phyloP scores from a whole-genome alignment of 2,797 vertebrate species.

The Hirundo rustica region DNA sequence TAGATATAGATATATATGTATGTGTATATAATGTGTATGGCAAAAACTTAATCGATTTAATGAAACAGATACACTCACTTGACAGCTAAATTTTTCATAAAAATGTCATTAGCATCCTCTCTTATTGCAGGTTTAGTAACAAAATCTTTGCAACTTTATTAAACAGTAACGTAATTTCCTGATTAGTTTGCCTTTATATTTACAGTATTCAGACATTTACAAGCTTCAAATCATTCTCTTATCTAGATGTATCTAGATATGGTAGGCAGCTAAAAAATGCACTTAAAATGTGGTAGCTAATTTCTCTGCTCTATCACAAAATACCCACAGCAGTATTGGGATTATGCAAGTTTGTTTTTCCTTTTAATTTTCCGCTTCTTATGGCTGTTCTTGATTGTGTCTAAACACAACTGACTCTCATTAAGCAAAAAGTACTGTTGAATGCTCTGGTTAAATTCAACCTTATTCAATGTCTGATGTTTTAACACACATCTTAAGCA shows the following conservation, averaged over 20 bases:
- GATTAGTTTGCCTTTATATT: not conserved
- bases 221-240: not conserved
- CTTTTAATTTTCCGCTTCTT: not conserved
- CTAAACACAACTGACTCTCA: not conserved
- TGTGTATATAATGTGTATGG: not conserved
- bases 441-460: not conserved
- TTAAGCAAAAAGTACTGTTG: not conserved
- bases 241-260: not conserved
- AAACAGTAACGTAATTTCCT: not conserved
- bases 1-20: not conserved
- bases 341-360: not conserved
- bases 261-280: not conserved
- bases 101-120: not conserved
- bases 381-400: not conserved
- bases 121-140: not conserved
- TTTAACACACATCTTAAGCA: not conserved
- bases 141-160: not conserved
- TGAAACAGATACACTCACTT: not conserved
- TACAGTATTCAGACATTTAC: not conserved
- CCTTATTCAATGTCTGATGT: not conserved
- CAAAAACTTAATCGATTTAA: not conserved
- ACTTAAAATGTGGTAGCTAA: not conserved
- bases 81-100: not conserved
- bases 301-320: not conserved
- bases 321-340: not conserved